Base-by-base conservation (phyloP, 2,113 vertebrate genomes). In the Poeciliopsis retropinna region DNA sequence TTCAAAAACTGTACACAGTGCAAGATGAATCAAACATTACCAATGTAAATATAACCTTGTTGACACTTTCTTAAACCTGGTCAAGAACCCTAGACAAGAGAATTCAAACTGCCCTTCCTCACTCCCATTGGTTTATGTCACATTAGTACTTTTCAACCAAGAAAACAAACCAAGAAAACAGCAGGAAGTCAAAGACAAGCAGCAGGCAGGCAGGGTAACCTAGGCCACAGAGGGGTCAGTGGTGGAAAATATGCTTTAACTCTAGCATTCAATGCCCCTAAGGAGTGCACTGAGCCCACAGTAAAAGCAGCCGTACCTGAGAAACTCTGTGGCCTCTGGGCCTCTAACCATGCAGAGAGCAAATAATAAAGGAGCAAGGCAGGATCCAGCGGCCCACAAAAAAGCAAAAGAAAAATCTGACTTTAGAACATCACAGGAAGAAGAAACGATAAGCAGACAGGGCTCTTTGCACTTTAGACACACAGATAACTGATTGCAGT, bases 191-290 rank as follows among this genome's bases (percentile, higher is more conserved):
- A 87, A 75, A 85, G 70, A 76, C 51, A n/a, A n/a, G n/a, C 39
- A 80, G 75, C 60, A 10, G 34, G 62, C 73, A 65, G 31, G 62
- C 71, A 72, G 27, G 76, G 60, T 64, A 73, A 63, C 81, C 60
- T 11, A 67, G 83, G 63, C 39, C 69, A 74, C 44, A 60, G 73
- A 79, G 41, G 32, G 61, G 82, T 87, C 67, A 82, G 79, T 72
- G 60, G 28, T 78, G 63, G 75, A 92, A 88, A 85, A 88, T 91
- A 94, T 91, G 92, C 94, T 96, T 94, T 95, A 94, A 74, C 92
- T 95, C 94, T 94, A 94, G 93, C 93, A 95, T 51, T 74, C 62
- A 9, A 47, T 72, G 61, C 85, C 93, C 93, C 92, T 10, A 74
- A 64, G 22, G 34, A 69, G 47, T 25, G 39, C 30, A 0, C 27